phyloP scores from a whole-genome alignment of 2,113 vertebrate genomes.

The Pseudopipra pipra region DNA sequence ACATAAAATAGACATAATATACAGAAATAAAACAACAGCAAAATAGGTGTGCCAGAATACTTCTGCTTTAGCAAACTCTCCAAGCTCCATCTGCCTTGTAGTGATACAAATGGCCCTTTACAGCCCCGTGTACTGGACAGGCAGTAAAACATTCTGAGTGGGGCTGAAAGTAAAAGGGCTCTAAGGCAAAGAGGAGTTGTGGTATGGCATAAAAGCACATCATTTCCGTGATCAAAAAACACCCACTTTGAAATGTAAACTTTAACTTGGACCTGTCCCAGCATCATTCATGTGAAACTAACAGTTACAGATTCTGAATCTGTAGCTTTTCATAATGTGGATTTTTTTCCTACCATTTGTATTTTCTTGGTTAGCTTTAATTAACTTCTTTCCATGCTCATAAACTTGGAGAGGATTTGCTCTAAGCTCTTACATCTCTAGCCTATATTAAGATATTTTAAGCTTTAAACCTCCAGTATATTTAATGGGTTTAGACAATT shows the following conservation, averaged over 20 bases:
- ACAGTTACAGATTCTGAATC: background rate
- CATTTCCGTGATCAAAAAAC: background rate
- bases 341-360: background rate
- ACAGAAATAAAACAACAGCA: background rate
- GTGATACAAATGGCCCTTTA: background rate
- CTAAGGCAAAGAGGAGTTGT: background rate
- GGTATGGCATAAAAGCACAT: background rate
- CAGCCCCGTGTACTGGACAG: background rate
- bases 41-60: background rate
- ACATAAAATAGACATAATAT: background rate
- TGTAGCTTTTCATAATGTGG: background rate
- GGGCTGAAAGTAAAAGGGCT: background rate
- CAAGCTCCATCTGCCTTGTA: background rate
- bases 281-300: background rate
- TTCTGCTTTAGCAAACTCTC: background rate
- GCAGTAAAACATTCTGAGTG: background rate
- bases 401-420: slow-evolving; percentile 59
- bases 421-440: slow-evolving; percentile 47
- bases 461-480: slow-evolving; percentile 26
- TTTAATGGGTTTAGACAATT: slow-evolving; percentile 41
- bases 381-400: slow-evolving; percentile 40
- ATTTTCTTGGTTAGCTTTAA: slow-evolving; percentile 54
- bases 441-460: slow-evolving; percentile 48
- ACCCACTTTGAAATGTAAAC: background rate
- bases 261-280: slow-evolving; percentile 1